Evolutionary conservation across 1,140 invertebrate genomes (phyloP), one percentile per base, ranked within the genome.

Genomic region (Pseudomyrmex flavicornis): DNA sequence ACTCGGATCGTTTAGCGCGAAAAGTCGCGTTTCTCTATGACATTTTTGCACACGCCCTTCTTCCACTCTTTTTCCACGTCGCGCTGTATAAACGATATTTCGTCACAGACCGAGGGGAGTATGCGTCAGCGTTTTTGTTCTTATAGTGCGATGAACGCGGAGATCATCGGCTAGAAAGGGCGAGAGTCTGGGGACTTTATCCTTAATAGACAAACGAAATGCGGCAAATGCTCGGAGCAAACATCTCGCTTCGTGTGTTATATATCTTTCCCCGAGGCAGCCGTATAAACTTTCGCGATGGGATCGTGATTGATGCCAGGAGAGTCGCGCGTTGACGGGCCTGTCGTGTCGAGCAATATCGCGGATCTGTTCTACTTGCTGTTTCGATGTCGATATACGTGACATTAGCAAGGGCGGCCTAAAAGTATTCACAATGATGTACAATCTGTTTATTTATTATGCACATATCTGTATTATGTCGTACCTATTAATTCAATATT

Each of bases 271-370:
- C 76, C 17, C 50, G 59, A 52, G 58, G 66, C 12, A 62, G 12
- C 12, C 58, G 54, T 66, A 83, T 63, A 80, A 79, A 83, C 72
- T 72, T 82, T 75, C 46, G 20, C 52, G 52, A 65, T 79, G 84
- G 26, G 68, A 77, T 77, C 48, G 65, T 88, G 88, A 89, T 89
- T 77, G 86, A 89, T 89, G 84, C 62, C 44, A 59, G 44, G 59
- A 74, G 35, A 73, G 76, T 84, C 80, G 66, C 50, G 61, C 82
- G 73, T 86, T 86, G 86, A 89, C 76, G 69, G 35, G 61, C 35
- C 59, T 59, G 62, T 85, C 20, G 46, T 61, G 82, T 84, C 66
- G 63, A 46, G 15, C 35, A 48, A 69, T 70, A 54, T 80, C 66
- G 26, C 50, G 7, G 56, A 61, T 48, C 50, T 80, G 44, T 80